Conservation (phyloP, 2,797 vertebrate genomes). For the Gouania willdenowi region DNA sequence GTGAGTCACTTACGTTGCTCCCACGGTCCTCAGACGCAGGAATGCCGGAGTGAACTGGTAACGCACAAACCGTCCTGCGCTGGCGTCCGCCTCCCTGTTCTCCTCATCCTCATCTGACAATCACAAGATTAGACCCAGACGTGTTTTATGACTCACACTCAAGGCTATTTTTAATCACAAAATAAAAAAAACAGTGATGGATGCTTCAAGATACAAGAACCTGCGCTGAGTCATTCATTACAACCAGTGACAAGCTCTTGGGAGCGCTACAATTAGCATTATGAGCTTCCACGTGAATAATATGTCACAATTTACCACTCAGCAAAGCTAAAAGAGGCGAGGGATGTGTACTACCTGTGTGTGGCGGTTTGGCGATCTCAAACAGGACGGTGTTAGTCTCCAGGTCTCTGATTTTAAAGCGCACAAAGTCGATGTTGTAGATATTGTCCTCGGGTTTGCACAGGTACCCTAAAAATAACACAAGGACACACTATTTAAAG, state of each 20-base stretch:
- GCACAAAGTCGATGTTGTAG: constrained; percentile 89
- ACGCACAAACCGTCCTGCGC: constrained; percentile 87
- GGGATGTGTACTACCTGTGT: constrained; percentile 66
- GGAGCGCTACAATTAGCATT: neutral
- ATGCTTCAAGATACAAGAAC: neutral
- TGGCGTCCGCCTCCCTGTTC: constrained; percentile 73
- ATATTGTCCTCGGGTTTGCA: constrained; percentile 90
- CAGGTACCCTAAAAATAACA: constrained; percentile 84
- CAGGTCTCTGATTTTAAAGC: constrained; percentile 92
- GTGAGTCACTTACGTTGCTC: constrained; percentile 82
- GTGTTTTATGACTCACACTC: neutral
- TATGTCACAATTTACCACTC: no score
- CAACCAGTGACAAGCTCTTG: neutral
- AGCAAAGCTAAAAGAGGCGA: no score
- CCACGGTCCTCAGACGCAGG: constrained; percentile 85
- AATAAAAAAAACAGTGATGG: neutral
- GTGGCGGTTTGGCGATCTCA: constrained; percentile 89
- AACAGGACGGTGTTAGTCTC: constrained; percentile 88
- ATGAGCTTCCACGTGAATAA: no score
- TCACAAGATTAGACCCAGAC: constrained; percentile 1
- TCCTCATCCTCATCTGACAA: constrained; percentile 75
- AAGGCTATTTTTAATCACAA: neutral
- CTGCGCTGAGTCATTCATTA: neutral
- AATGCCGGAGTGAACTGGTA: constrained; percentile 93
- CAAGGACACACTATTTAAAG: neutral